Percentiles rank a stretch among this genome's conserved stretches.
phyloP scores from a whole-genome alignment of 2,797 vertebrate genomes.

The Muscicapa striata region DNA sequence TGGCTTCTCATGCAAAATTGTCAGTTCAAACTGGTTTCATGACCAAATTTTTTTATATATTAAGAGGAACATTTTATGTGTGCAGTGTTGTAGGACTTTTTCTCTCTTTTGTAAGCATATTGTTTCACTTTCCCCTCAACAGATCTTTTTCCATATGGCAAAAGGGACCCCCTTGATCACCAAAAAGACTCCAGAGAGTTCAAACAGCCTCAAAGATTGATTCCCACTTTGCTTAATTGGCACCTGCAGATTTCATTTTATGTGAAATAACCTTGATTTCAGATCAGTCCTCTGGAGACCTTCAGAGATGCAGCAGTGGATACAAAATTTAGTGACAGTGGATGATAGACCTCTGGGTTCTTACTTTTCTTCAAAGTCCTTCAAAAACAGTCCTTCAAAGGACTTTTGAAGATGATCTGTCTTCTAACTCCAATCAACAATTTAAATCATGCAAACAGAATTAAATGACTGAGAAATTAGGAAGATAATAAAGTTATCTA shows the following conservation, averaged over 20 bases:
- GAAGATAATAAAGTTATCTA: not conserved
- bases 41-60: not conserved
- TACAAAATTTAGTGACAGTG: not conserved
- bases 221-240: not conserved
- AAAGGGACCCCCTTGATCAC: not conserved
- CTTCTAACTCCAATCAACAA: not conserved
- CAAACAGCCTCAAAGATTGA: not conserved
- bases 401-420: not conserved
- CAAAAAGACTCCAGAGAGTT: not conserved
- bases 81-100: not conserved
- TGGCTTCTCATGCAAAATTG: slow-evolving; percentile 1
- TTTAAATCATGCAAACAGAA: not conserved
- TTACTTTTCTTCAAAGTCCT: not conserved
- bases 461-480: not conserved
- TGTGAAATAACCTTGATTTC: not conserved
- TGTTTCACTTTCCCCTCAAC: not conserved
- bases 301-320: not conserved
- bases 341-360: not conserved
- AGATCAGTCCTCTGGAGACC: not conserved
- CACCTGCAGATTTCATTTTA: not conserved
- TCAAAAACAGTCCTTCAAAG: not conserved
- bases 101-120: not conserved
- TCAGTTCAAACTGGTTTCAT: slow-evolving; percentile 4
- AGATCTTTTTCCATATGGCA: not conserved
- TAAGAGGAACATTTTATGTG: not conserved